Percentiles rank a stretch among this genome's conserved stretches.
Evolutionary conservation across 2,797 vertebrate genomes (phyloP).

Genomic region (Sciurus vulgaris): DNA sequence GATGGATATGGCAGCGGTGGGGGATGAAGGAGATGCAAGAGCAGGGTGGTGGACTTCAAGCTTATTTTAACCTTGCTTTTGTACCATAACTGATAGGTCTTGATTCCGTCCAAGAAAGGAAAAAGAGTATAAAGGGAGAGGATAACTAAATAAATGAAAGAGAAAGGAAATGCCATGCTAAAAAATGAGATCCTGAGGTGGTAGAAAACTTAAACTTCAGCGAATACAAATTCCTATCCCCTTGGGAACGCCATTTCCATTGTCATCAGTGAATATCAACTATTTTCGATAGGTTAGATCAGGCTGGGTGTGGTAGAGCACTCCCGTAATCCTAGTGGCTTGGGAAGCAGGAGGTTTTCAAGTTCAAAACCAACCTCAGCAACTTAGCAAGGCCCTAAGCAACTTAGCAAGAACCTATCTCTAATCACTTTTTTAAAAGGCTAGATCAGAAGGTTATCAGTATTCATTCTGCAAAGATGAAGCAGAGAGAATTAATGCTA

Average conservation of each 20-base stretch:
- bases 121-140: neutral
- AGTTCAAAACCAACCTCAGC: too few species aligned
- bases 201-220: neutral
- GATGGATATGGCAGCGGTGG: accelerated
- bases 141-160: neutral
- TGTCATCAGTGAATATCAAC: neutral
- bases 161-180: neutral
- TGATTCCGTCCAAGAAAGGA: neutral
- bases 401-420: too few species aligned
- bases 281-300: neutral
- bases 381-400: too few species aligned
- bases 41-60: neutral
- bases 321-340: too few species aligned
- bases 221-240: neutral
- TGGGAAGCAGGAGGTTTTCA: too few species aligned
- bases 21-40: neutral
- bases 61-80: neutral
- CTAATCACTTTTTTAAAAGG: neutral
- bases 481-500: neutral
- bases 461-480: conserved; percentile 17
- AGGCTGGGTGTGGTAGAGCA: neutral
- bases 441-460: neutral
- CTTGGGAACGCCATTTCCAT: neutral
- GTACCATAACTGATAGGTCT: neutral
- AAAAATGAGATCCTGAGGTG: neutral